phyloP scores from a whole-genome alignment of 2,113 vertebrate genomes.

The Strix uralensis region DNA sequence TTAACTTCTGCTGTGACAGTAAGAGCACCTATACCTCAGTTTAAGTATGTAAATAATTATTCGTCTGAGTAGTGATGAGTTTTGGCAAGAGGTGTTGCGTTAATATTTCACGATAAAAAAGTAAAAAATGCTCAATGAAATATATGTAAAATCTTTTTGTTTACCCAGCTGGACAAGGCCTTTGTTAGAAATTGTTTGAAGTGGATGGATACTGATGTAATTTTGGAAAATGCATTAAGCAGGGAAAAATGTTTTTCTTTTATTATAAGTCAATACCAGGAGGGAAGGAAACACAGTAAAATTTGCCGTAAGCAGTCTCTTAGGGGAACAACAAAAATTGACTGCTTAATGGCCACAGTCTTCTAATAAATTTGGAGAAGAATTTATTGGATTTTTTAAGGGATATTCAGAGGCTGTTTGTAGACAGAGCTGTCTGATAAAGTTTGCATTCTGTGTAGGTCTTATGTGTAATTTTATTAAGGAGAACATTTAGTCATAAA shows the following conservation, averaged over 20 bases:
- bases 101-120: neutral
- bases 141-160: slow-evolving; percentile 36
- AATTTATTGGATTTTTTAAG: neutral
- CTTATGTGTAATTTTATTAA: neutral
- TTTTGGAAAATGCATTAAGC: slow-evolving; percentile 49
- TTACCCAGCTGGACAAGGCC: slow-evolving; percentile 49
- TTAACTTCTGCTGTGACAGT: neutral
- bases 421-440: neutral
- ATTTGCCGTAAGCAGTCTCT: slow-evolving; percentile 17
- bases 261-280: slow-evolving; percentile 49
- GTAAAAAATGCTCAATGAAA: neutral
- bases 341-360: neutral
- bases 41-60: neutral
- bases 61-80: neutral
- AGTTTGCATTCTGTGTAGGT: neutral
- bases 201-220: slow-evolving; percentile 27
- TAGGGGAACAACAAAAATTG: slow-evolving; percentile 6
- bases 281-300: slow-evolving; percentile 51
- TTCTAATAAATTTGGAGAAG: neutral
- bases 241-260: slow-evolving; percentile 51
- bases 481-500: neutral
- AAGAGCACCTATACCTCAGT: neutral
- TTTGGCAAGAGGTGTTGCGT: neutral
- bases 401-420: neutral
- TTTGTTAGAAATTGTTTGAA: slow-evolving; percentile 52